These are phyloP conservation scores for Dipodomys spectabilis DNA, from an alignment of 2,113 vertebrate species.

Conservation along the genomic window DNA sequence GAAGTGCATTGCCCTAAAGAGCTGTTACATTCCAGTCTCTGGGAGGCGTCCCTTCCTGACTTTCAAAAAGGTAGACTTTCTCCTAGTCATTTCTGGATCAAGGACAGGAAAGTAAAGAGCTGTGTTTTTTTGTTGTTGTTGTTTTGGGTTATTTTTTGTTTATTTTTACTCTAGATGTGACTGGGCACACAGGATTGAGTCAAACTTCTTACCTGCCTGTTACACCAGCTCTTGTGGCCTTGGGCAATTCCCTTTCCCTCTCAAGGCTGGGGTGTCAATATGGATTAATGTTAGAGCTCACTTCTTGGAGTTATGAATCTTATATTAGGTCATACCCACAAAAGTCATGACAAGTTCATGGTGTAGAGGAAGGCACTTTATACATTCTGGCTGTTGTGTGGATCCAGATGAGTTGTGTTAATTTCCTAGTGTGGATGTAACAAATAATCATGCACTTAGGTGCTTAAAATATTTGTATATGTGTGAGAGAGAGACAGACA, in stretches of 20 bases:
- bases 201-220: neutral
- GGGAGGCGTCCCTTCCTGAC: neutral
- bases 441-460: neutral
- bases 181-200: neutral
- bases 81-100: neutral
- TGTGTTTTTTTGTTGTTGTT: too few relatives aligned
- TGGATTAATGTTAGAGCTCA: neutral
- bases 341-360: fast-evolving
- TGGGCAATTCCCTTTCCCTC: neutral
- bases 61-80: neutral
- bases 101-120: neutral
- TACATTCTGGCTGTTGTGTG: neutral
- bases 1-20: slow-evolving; percentile 8
- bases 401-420: neutral
- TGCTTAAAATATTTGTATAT: neutral
- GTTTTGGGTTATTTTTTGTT: too few relatives aligned
- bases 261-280: neutral
- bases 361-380: neutral
- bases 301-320: neutral
- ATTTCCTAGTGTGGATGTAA: neutral
- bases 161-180: neutral
- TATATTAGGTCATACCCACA: neutral
- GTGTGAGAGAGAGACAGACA: too few relatives aligned
- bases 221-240: neutral
- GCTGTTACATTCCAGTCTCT: neutral